These are phyloP conservation scores for Cotesia vestalis DNA, from an alignment of 1,140 invertebrate genomes.

Conservation along the genomic window DNA sequence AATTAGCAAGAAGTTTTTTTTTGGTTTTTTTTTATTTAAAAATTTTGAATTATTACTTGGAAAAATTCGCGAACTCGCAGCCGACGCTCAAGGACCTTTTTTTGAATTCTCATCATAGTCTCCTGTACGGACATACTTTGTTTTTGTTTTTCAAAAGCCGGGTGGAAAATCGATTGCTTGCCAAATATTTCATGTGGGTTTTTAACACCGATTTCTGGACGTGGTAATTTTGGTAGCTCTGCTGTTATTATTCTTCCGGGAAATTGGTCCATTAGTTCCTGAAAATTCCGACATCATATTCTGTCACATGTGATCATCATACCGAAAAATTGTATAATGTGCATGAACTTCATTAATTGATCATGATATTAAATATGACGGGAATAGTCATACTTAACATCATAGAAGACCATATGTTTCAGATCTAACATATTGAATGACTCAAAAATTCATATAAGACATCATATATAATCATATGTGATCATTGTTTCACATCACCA, in stretches of 20 bases:
- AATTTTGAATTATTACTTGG: conserved; percentile 51
- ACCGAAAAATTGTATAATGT: no score
- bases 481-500: no score
- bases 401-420: no score
- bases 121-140: conserved; percentile 60
- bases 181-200: conserved; percentile 65
- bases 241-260: conserved; percentile 73
- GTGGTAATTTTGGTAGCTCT: conserved; percentile 71
- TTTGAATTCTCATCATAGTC: conserved; percentile 67
- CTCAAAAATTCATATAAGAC: no score
- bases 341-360: no score
- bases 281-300: conserved; percentile 15
- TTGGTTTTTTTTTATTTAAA: no score
- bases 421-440: no score
- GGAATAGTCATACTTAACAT: no score
- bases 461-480: no score
- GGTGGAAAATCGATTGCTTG: conserved; percentile 69
- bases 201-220: conserved; percentile 71
- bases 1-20: no score
- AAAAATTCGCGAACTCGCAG: conserved; percentile 73
- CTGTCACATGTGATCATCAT: neutral
- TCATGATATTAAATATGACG: no score
- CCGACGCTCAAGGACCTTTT: conserved; percentile 70
- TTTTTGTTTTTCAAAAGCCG: conserved; percentile 51
- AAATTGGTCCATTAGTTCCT: conserved; percentile 67